Percentiles rank a stretch among this genome's conserved stretches.
Conservation (phyloP, 2,888 invertebrate genomes). For the Lochmaea crataegi region DNA sequence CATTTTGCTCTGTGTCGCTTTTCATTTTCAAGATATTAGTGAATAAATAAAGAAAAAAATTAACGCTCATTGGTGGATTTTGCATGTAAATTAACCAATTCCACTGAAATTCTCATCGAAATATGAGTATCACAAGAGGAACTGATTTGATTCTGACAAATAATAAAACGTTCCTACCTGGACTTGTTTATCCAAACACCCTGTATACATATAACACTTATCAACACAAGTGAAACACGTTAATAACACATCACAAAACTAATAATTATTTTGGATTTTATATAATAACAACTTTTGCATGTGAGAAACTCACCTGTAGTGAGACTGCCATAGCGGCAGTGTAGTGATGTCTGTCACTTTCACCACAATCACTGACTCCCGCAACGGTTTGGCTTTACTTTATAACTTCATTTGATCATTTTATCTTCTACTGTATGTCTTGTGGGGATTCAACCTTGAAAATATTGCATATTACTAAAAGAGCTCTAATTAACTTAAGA, state of each 20-base stretch:
- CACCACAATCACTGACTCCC: constrained; percentile 46
- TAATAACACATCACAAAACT: neutral
- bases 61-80: no score
- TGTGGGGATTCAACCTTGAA: constrained; percentile 50
- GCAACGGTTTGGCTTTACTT: constrained; percentile 45
- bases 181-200: neutral
- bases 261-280: neutral
- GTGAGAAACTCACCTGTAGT: constrained; percentile 43
- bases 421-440: constrained; percentile 7
- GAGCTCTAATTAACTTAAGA: neutral
- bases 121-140: no score
- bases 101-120: no score
- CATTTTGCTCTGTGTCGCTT: no score
- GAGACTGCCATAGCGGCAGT: constrained; percentile 47
- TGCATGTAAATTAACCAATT: no score
- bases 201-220: neutral
- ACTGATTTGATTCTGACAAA: no score
- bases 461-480: constrained; percentile 14
- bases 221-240: neutral
- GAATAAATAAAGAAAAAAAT: no score
- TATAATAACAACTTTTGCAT: neutral
- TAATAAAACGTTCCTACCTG: neutral
- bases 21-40: no score
- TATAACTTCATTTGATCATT: constrained; percentile 46
- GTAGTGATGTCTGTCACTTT: constrained; percentile 40